phyloP scores from a whole-genome alignment of 2,113 vertebrate genomes.

The Eclectus roratus region DNA sequence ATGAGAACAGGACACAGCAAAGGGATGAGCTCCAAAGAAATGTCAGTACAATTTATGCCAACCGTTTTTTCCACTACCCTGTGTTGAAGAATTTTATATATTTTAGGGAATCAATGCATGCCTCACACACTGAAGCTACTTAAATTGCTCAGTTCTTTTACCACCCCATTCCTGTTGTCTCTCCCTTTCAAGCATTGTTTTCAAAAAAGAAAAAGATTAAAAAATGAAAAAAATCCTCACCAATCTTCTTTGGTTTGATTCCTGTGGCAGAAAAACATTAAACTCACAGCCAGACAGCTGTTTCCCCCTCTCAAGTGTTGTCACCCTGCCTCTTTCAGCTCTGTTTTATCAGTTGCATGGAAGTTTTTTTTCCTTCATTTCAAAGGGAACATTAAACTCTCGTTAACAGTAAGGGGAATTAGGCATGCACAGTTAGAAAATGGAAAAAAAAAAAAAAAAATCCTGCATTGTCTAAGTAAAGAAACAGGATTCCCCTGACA shows the following conservation, averaged over 20 bases:
- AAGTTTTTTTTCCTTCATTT: slow-evolving; percentile 18
- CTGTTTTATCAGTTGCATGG: slow-evolving; percentile 13
- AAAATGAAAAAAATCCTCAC: background rate
- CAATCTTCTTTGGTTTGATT: background rate
- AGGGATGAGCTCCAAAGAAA: background rate
- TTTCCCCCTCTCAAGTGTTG: background rate
- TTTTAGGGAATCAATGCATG: background rate
- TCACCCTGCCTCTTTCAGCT: slow-evolving; percentile 15
- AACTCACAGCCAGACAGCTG: slow-evolving; percentile 15
- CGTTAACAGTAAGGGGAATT: slow-evolving; percentile 64
- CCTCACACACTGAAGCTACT: background rate
- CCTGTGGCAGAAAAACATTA: slow-evolving; percentile 16
- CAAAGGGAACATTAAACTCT: slow-evolving; percentile 56
- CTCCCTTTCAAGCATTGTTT: background rate
- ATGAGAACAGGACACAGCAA: background rate
- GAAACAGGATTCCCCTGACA: slow-evolving; percentile 57
- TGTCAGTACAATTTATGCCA: background rate
- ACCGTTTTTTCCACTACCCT: background rate
- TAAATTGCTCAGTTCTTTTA: background rate
- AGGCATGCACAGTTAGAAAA: slow-evolving; percentile 44
- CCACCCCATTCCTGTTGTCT: background rate
- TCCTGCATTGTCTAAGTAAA: slow-evolving; percentile 17
- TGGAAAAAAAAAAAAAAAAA: background rate
- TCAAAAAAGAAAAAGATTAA: background rate
- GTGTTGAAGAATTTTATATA: slow-evolving; percentile 1